phyloP scores from a whole-genome alignment of 1,140 invertebrate species.

The Himalopsyche phryganea region DNA sequence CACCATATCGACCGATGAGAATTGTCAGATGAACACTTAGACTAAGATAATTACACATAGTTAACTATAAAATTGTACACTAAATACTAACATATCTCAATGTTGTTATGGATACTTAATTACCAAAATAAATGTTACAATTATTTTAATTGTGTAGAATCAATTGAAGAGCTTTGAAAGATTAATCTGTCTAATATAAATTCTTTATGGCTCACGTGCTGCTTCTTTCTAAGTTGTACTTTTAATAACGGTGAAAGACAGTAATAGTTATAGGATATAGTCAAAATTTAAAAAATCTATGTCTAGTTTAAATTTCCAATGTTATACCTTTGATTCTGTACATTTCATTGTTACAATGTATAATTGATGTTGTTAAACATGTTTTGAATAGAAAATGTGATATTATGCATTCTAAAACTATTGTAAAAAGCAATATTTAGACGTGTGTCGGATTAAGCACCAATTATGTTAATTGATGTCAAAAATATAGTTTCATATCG shows the following conservation, averaged over 20 bases:
- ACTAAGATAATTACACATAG: not conserved
- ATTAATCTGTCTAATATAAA: slow-evolving; percentile 9
- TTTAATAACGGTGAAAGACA: too few relatives aligned
- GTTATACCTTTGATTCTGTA: too few relatives aligned
- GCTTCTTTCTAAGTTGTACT: too few relatives aligned
- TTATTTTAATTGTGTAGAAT: too few relatives aligned
- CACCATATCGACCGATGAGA: slow-evolving; percentile 47
- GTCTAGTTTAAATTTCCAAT: slow-evolving; percentile 15
- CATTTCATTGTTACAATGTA: too few relatives aligned
- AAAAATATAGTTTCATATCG: too few relatives aligned
- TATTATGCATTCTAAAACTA: slow-evolving; percentile 21
- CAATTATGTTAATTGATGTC: slow-evolving; percentile 34
- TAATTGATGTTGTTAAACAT: too few relatives aligned
- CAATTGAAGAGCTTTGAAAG: not conserved
- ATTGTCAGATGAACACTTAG: slow-evolving; percentile 46
- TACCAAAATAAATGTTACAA: slow-evolving; percentile 4
- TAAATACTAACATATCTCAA: slow-evolving; percentile 16
- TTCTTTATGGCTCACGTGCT: too few relatives aligned
- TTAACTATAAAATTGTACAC: not conserved
- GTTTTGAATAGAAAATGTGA: slow-evolving; percentile 11
- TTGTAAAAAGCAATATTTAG: slow-evolving; percentile 14
- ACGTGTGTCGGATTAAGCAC: slow-evolving; percentile 16
- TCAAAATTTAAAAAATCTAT: too few relatives aligned
- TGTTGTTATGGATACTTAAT: slow-evolving; percentile 20
- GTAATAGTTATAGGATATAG: too few relatives aligned